Evolutionary conservation across 1,140 invertebrate genomes (phyloP), one percentile per base, ranked within the genome.

Genomic region (Paracyclopina nana): DNA sequence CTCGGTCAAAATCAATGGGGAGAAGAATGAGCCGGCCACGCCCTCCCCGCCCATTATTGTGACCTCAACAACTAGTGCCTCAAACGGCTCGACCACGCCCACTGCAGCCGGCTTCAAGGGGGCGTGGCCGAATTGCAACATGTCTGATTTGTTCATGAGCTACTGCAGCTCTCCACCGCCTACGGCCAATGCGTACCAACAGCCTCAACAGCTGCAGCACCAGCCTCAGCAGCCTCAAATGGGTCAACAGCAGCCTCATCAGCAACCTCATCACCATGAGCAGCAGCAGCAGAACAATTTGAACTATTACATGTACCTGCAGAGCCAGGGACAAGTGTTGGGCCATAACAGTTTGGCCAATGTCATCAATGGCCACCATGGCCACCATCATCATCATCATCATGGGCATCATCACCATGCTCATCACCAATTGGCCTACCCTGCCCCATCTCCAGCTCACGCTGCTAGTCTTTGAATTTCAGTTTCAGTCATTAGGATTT

Each of bases 261-360:
- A 4, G 14, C 45, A 3, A 22, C 6, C 40, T 22, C 25, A 46
- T 20, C 18, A 27, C 27, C 25, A 46, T 20, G 9, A 27, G 6
- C 44, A 46, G 12, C 44, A 20, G 9, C 25, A 20, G 6, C 18
- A 20, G 6, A 18, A 46, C 6, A 50, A 50, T 20, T 18, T 50
- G 12, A 50, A 50, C 25, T 50, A 50, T 29, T 50, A 50, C 29
- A 50, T 50, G 48, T 50, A 50, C 40, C 34, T 50, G 14, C 48
- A 50, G n/a, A n/a, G n/a, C n/a, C n/a, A n/a, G n/a, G n/a, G n/a
- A n/a, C n/a, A n/a, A n/a, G n/a, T n/a, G n/a, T n/a, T n/a, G n/a
- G n/a, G n/a, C n/a, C n/a, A n/a, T n/a, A n/a, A n/a, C n/a, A n/a
- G n/a, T n/a, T n/a, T n/a, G n/a, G n/a, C n/a, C n/a, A n/a, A n/a